Percentiles rank a stretch among this genome's conserved stretches.
These are phyloP conservation scores for Myioborus melanocephalus DNA, from an alignment of 2,797 vertebrate species.

Conservation along the genomic window DNA sequence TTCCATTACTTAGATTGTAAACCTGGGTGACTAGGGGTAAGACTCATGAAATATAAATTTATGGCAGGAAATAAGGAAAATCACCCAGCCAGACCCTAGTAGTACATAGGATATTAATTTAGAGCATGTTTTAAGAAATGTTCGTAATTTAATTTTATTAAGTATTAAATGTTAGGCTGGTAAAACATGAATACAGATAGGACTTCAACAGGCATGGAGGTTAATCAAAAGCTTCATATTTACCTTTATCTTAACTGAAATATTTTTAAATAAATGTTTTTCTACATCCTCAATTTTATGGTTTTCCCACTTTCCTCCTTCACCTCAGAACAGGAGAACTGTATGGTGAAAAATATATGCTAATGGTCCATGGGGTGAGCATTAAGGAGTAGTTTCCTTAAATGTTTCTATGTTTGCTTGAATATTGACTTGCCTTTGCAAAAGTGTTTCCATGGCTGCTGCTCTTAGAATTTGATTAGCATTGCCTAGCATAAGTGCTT, in stretches of 20 bases:
- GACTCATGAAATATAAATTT: background rate
- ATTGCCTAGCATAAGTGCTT: background rate
- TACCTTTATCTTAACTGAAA: background rate
- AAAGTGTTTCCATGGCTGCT: background rate
- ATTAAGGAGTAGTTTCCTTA: background rate
- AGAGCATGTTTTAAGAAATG: background rate
- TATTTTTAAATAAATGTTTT: background rate
- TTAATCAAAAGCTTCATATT: background rate
- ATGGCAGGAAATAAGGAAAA: background rate
- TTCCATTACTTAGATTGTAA: background rate
- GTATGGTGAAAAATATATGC: background rate
- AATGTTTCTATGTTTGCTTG: background rate
- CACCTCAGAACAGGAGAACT: background rate
- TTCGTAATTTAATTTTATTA: background rate
- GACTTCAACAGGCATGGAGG: background rate
- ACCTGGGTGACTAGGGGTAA: background rate
- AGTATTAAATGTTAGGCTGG: background rate
- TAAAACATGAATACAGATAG: background rate
- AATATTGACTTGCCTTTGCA: background rate
- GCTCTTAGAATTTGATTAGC: background rate
- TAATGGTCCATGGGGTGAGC: background rate
- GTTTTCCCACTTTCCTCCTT: background rate
- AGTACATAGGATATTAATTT: background rate
- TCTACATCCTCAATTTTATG: background rate
- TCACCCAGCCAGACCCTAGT: background rate